Evolutionary conservation across 2,888 invertebrate genomes (phyloP), one percentile per base, ranked within the genome.

Genomic region (Harpalus rubripes): DNA sequence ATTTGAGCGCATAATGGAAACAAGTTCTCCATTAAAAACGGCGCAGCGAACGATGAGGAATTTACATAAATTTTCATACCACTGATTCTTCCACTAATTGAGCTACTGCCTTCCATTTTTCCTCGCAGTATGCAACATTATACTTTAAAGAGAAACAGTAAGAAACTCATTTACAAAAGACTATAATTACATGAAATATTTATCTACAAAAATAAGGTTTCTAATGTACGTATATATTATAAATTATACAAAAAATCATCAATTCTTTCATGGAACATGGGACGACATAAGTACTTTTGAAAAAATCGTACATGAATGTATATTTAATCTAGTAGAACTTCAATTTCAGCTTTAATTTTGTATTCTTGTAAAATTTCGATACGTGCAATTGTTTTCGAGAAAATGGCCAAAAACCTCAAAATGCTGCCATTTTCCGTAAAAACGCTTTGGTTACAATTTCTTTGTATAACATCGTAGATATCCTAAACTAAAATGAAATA

Each of bases 41-140:
- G 22, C 39, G n/a, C 15, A 68, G 68, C 68, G 12, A 12, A 32
- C 68, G 68, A 32, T 68, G 68, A 68, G 15, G 15, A 68, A 68
- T 68, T 68, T 68, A 68, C 68, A 68, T 68, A 68, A 68, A 68
- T 68, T 68, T 68, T 68, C 68, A 68, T 68, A 68, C 68, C 39
- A 68, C 68, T 68, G 68, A 68, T 68, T 68, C 68, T 68, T 68
- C 68, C 15, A n/a, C 68, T 68, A 68, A 68, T 68, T 68, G 68
- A 32, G 68, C 6, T 7, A 68, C 68, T 65, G 65, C n/a, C 65
- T 65, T 26, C 65, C 32, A 65, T 65, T 65, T 68, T 68, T 68
- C 68, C 32, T 68, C 44, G 44, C 44, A 52, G 10, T 52, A 12
- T 52, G 44, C 44, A 52, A 52, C 44, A 52, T 52, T 52, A 52